Evolutionary conservation across 2,797 vertebrate species (phyloP).

Genomic region (Rhadinocentrus ornatus): DNA sequence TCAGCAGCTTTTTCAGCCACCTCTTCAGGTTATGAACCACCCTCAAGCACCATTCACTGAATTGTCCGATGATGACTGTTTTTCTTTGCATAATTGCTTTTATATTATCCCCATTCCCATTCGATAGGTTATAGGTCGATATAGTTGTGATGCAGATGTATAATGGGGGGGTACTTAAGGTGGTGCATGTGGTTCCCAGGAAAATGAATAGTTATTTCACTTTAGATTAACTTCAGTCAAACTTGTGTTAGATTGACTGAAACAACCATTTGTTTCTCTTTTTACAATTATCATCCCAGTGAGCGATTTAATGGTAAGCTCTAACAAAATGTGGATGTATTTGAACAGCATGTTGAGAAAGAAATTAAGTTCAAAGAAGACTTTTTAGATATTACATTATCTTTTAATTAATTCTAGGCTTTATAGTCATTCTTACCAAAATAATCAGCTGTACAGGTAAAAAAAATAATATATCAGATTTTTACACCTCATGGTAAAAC

Average conservation of each 20-base stretch:
- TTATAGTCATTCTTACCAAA: neutral
- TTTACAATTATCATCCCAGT: neutral
- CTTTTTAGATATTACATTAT: neutral
- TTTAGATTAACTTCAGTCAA: slow-evolving; percentile 1
- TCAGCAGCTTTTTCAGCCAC: slow-evolving; percentile 31
- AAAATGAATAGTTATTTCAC: slow-evolving; percentile 18
- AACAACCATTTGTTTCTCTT: neutral
- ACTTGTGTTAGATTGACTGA: slow-evolving; percentile 1
- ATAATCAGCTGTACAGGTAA: neutral
- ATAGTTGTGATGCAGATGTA: slow-evolving; percentile 6
- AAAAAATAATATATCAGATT: neutral
- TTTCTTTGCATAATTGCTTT: slow-evolving; percentile 52
- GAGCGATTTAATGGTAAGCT: neutral
- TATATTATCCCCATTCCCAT: slow-evolving; percentile 33
- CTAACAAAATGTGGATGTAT: neutral
- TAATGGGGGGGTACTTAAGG: slow-evolving; percentile 24
- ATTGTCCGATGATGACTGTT: slow-evolving; percentile 44
- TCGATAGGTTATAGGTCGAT: slow-evolving; percentile 21
- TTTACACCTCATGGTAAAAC: neutral
- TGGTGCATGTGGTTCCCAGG: neutral
- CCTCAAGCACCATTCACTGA: slow-evolving; percentile 28
- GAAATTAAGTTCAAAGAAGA: neutral
- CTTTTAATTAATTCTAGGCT: neutral
- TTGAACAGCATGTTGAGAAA: neutral
- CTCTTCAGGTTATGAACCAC: slow-evolving; percentile 30